Evolutionary conservation across 2,113 vertebrate species (phyloP).

Genomic region (Martes martes): DNA sequence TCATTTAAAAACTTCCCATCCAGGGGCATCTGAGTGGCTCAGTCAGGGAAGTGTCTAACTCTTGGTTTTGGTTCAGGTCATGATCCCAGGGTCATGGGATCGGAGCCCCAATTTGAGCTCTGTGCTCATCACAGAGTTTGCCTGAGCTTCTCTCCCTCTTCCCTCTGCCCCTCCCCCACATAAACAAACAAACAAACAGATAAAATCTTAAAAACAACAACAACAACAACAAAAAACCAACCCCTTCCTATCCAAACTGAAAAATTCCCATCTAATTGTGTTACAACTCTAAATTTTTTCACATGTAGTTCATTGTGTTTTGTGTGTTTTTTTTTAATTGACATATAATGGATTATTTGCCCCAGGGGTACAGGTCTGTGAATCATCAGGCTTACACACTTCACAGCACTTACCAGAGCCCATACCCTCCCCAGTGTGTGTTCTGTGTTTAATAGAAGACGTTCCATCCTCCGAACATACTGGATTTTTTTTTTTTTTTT

Average conservation of each 20-base stretch:
- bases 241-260: not conserved
- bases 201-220: not conserved
- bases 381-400: no score
- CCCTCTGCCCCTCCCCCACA: not conserved
- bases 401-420: no score
- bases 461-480: not conserved
- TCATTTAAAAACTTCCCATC: not conserved
- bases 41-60: no score
- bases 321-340: not conserved
- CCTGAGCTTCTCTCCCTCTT: not conserved
- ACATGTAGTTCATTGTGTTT: not conserved
- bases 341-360: no score
- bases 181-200: not conserved
- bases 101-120: not conserved
- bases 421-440: not conserved
- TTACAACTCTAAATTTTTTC: not conserved
- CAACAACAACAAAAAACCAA: not conserved
- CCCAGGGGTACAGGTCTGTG: no score
- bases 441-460: not conserved
- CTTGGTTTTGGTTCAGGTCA: no score
- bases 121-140: not conserved
- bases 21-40: no score
- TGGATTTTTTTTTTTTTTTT: no score
- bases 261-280: not conserved
- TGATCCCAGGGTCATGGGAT: not conserved